Base-by-base conservation (phyloP, 2,888 invertebrate species). In the Atrina japonica region DNA sequence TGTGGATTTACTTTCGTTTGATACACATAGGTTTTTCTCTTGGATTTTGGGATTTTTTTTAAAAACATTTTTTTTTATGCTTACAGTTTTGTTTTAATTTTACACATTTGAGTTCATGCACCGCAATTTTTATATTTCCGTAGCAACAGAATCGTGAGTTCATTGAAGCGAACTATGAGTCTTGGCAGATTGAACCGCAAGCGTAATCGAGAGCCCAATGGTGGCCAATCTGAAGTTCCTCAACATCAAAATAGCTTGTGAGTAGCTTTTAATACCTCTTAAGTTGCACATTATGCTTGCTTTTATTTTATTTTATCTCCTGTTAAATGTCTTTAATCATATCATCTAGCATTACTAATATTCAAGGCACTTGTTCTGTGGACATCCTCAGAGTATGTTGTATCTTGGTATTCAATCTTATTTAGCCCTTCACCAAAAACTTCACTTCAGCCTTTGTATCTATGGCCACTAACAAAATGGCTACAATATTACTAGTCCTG, bases 121-220 rank as follows among this genome's bases (percentile, higher is more conserved):
- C 41, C 23, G 21, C 47, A 25, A 40, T 76, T 73, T 71, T 69
- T 72, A 68, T 73, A 69, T 71, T 59, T 49, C 64, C 76, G 55
- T 83, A 84, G 84, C 80, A 77, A 77, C 79, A 76, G 85, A 41
- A 78, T 86, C 80, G 82, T 85, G 70, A 85, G 83, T 66, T 78
- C 84, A 6, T 70, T 89, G 73, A 86, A 84, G 71, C 80, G 89
- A 55, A 87, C 85, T 43, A 88, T 88, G 86, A 89, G 89, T 75
- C 76, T 89, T 63, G 86, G 89, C n/a, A 82, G 88, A 23, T 77
- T 89, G 41, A 83, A 83, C 49, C 79, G 82, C 66, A 84, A 83
- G 74, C 78, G 83, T 63, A 78, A 80, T 41, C 72, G 83, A 11
- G 61, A 61, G 25, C 16, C 49, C 18, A 61, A 61, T 29, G 27